A percentile compares a stretch with the other conserved stretches of the same genome.
Conservation (phyloP, 2,797 vertebrate genomes). For the Antennarius maculatus region DNA sequence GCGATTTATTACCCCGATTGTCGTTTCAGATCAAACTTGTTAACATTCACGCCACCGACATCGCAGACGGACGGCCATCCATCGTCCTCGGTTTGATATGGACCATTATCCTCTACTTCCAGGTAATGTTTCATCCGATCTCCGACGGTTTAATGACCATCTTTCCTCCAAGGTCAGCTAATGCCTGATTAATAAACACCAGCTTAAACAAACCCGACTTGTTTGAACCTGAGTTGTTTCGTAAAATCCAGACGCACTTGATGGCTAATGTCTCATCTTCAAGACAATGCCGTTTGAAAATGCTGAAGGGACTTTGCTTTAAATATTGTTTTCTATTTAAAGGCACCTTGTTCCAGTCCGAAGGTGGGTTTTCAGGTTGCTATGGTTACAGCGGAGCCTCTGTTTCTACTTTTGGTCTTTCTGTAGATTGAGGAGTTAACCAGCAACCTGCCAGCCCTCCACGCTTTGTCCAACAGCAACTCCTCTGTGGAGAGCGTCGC, state of each 20-base stretch:
- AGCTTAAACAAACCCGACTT: background rate
- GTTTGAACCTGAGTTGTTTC: background rate
- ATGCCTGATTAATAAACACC: too few relatives aligned
- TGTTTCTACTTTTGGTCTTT: constrained; percentile 4
- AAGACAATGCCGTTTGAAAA: too few relatives aligned
- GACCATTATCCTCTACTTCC: constrained; percentile 98
- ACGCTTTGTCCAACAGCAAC: constrained; percentile 89
- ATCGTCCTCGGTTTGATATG: constrained; percentile 97
- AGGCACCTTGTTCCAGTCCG: too few relatives aligned
- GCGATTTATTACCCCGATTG: constrained; percentile 27
- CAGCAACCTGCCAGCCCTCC: constrained; percentile 93
- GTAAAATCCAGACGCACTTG: too few relatives aligned
- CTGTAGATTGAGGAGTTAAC: constrained; percentile 96
- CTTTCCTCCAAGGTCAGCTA: constrained; percentile 1
- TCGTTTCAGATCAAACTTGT: constrained; percentile 94
- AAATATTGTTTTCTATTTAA: too few relatives aligned
- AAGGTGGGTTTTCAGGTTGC: constrained; percentile 4
- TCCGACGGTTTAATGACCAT: constrained; percentile 5
- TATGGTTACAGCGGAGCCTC: constrained; percentile 1
- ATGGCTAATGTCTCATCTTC: too few relatives aligned
- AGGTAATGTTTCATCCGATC: constrained; percentile 80
- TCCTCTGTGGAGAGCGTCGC: constrained; percentile 92
- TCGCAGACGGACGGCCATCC: constrained; percentile 95
- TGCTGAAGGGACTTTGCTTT: too few relatives aligned
- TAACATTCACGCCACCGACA: constrained; percentile 98